Base-by-base conservation (phyloP, 2,888 invertebrate species). In the Geotrupes spiniger region DNA sequence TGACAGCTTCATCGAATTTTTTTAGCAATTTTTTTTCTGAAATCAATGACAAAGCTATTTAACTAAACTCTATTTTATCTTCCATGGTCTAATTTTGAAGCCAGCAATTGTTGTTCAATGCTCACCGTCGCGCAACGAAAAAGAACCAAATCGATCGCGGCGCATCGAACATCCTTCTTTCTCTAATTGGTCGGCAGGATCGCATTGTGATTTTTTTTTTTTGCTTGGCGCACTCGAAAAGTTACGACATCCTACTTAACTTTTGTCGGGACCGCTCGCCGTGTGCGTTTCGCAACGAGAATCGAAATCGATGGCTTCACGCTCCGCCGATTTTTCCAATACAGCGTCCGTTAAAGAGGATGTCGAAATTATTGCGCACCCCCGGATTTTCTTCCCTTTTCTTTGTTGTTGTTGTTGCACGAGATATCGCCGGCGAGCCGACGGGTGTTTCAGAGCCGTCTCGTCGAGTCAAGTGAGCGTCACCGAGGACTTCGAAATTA, bases 231-330 rank as follows among this genome's bases (percentile, higher is more conserved):
- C 21, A 21, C 21, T 21, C 21, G 21, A 21, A 21, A 21, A 21
- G 21, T 21, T 21, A 15, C 15, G 28, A 33, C 43, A 33, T 43
- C 43, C 43, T 43, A 42, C 43, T 43, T 43, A 43, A 43, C 43
- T 43, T 43, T 36, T 10, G 33, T 40, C 25, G 27, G 27, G 21
- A 21, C 21, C 40, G 25, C 11, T 21, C 12, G 33, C 33, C 15
- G 10, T 40, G 40, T 5, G 26, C 11, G 4, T 27, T 11, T 40
- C 40, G 14, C 10, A 14, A 10, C 25, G 25, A 27, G 40, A 11
- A 40, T 40, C 40, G 27, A 40, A 27, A 9, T 40, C 40, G 25
- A 40, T 27, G 40, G 14, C 11, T 14, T 33, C 14, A 33, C 33
- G 33, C 33, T 33, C n/a, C 12, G 15, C 6, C 12, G 14, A 33